Base-by-base conservation (phyloP, 2,888 invertebrate species). In the Neocrepidodera transversa region DNA sequence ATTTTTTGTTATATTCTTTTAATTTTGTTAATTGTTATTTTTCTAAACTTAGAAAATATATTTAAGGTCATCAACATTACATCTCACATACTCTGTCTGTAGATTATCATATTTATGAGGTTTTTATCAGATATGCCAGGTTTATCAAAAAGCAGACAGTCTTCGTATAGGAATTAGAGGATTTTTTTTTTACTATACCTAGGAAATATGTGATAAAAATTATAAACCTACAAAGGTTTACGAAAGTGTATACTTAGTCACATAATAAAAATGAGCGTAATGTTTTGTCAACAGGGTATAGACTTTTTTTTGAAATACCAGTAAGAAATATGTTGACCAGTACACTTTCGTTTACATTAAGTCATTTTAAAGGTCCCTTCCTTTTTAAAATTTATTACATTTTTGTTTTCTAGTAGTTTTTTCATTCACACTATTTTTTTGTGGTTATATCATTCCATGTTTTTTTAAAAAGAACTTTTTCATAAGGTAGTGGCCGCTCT, bases 11-110 rank as follows among this genome's bases (percentile, higher is more conserved):
- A 58, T 55, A 53, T 58, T 56, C 62, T 62, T 65, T 62, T 66
- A 63, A 58, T 67, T 67, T 67, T 67, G 64, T 67, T 68, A 64
- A 54, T 67, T 67, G 65, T 66, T 68, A 66, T 63, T 63, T 62
- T 64, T 55, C 62, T 53, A 53, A 32, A 35, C 32, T 53, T 53
- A 43, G 43, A 53, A 58, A 60, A 30, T 47, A 49, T 50, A 48
- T 49, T 48, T 48, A 52, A 30, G 50, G 51, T 58, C 49, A 42
- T 40, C 56, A 42, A 60, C 60, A 61, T 56, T 53, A 32, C 40
- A 50, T 23, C 38, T 38, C 17, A 23, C 18, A 13, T 50, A 38
- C 23, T 50, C 50, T 50, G 50, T 50, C 50, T 38, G 26, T 50
- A 56, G 63, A 56, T 58, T 63, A 65, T 51, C 26, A 45, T 17